Conservation (phyloP, 1,140 invertebrate genomes). For the Musca vetustissima region DNA sequence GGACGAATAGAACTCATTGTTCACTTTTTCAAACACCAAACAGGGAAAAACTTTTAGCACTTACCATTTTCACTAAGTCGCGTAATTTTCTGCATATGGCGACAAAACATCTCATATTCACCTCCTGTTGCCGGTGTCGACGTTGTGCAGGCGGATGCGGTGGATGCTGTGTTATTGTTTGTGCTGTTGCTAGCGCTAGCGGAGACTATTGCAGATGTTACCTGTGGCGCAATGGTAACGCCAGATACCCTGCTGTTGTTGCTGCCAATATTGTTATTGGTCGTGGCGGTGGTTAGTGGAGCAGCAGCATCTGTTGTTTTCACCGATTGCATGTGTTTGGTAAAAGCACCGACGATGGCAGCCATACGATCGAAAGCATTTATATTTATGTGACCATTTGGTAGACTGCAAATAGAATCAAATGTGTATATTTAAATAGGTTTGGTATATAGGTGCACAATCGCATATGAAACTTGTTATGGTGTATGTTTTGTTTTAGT, state of each 20-base stretch:
- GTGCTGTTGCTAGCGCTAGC: neutral
- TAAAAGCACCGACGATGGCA: conserved; percentile 53
- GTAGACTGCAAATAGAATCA: conserved; percentile 40
- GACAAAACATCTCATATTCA: conserved; percentile 49
- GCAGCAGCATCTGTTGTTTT: conserved; percentile 30
- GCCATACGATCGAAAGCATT: conserved; percentile 53
- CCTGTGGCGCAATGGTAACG: neutral
- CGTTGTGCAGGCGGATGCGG: neutral
- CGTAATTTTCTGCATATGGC: conserved; percentile 47
- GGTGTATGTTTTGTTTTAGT: no score
- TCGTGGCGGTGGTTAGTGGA: neutral
- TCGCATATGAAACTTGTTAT: no score
- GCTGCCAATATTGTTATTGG: neutral
- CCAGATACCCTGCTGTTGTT: neutral
- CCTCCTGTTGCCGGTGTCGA: conserved; percentile 34
- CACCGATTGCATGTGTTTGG: conserved; percentile 49
- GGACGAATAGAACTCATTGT: no score
- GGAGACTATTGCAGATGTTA: conserved; percentile 3
- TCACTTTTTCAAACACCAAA: no score
- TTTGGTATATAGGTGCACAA: no score
- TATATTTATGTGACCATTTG: conserved; percentile 55
- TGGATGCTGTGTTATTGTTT: conserved; percentile 7
- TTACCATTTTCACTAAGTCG: conserved; percentile 49
- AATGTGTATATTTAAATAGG: no score
- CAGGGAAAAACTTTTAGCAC: conserved; percentile 17